Evolutionary conservation across 2,113 vertebrate species (phyloP), one percentile per base, ranked within the genome.

Genomic region (Scortum barcoo): DNA sequence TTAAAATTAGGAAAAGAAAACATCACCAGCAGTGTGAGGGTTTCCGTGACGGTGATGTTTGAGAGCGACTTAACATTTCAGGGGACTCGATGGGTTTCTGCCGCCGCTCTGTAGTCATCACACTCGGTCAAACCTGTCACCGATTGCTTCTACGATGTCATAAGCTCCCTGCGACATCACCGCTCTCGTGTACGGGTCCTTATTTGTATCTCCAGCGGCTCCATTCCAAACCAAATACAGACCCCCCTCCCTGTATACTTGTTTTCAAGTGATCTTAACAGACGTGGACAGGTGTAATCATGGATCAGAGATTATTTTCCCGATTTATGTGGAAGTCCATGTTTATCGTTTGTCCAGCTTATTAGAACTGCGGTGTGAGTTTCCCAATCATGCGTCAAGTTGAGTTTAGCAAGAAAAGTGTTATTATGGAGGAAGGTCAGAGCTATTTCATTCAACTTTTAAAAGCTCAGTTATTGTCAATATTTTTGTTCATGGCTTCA

Each of bases 151-250:
- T 16, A 8, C n/a, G 78, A 77, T 75, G 68, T 86, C 65, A 65
- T 36, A 69, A 42, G 66, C 44, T 72, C 38, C 65, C n/a, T 50
- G 61, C 68, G 78, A 87, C 82, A 26, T 86, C 78, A 70, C 76
- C 51, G 60, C 26, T 69, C 68, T 65, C 33, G 68, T 80, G 77
- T 72, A 72, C 40, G 4, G 57, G 48, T 78, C 80, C 50, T 85
- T 87, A 44, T 83, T 79, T 81, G 86, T 83, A 76, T 71, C 60
- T 26, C 83, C 83, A 57, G 83, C 26, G 44, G 86, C 85, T 80
- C 57, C 9, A 76, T 87, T 92, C 76, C 93, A 91, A 86, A 87
- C 87, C 84, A 84, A 90, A 85, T 65, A 69, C 72, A 85, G 50
- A 33, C 63, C 80, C 75, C 71, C 2, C 48, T 17, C 72, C 85